Percentiles rank a stretch among this genome's conserved stretches.
Evolutionary conservation across 2,113 vertebrate species (phyloP).

Genomic region (Micromys minutus): DNA sequence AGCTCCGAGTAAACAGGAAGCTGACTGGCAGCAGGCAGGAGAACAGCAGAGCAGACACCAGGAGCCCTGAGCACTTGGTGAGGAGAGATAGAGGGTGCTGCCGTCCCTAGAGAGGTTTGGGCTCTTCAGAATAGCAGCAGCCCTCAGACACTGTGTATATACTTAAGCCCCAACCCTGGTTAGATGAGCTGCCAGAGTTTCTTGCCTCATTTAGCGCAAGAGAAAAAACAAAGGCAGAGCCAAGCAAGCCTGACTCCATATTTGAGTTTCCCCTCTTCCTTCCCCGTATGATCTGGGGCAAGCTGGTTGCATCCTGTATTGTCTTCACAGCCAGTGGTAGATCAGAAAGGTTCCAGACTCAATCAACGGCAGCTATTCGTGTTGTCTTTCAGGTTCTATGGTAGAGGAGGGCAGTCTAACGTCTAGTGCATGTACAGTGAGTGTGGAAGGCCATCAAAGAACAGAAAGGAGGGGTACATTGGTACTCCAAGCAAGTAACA

Average conservation of each 20-base stretch:
- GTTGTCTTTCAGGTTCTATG: slow-evolving; percentile 34
- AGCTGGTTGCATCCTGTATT: not conserved
- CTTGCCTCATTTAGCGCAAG: slow-evolving; percentile 11
- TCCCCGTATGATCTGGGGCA: not conserved
- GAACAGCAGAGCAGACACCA: slow-evolving; percentile 51
- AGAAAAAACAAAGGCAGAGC: slow-evolving; percentile 39
- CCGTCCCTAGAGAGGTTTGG: not conserved
- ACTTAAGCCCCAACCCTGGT: not conserved
- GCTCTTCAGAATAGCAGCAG: not conserved
- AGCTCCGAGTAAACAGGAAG: slow-evolving; percentile 82
- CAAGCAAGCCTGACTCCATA: not conserved
- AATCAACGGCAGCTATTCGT: not conserved
- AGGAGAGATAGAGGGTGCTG: not conserved
- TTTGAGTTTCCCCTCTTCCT: slow-evolving; percentile 33
- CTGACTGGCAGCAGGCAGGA: slow-evolving; percentile 69
- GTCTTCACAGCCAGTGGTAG: not conserved
- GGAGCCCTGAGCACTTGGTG: slow-evolving; percentile 57
- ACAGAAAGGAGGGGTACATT: not conserved
- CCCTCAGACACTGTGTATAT: not conserved
- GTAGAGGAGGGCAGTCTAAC: not conserved
- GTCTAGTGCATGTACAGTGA: not conserved
- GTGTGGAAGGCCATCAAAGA: slow-evolving; percentile 45
- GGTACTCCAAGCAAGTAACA: not conserved
- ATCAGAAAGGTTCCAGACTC: slow-evolving; percentile 21
- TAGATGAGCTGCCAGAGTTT: slow-evolving; percentile 18